Conservation (phyloP, 1,140 invertebrate genomes). For the Meloidogyne hapla region DNA sequence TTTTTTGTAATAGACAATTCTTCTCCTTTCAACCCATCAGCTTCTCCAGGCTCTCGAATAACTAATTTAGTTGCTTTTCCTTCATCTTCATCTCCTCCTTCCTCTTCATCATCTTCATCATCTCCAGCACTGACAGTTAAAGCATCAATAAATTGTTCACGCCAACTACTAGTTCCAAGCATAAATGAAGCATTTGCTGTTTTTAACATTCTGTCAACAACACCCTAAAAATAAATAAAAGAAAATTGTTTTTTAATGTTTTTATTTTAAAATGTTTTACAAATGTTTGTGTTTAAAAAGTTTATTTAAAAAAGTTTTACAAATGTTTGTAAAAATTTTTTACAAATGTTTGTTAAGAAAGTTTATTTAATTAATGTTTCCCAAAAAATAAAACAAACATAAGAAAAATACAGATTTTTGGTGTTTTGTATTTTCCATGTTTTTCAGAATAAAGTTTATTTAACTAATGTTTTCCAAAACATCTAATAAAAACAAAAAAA, state of each 20-base stretch:
- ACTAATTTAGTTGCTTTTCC: slow-evolving; percentile 42
- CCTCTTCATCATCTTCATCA: slow-evolving; percentile 65
- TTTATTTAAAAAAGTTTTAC: too few species aligned
- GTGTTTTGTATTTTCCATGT: too few species aligned
- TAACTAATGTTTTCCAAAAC: background rate
- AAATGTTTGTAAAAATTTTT: too few species aligned
- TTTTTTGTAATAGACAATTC: slow-evolving; percentile 65
- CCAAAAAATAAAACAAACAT: too few species aligned
- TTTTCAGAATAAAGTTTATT: too few species aligned
- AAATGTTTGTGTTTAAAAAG: too few species aligned
- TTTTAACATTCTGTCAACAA: slow-evolving; percentile 93
- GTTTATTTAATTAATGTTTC: too few species aligned
- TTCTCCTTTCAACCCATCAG: slow-evolving; percentile 47
- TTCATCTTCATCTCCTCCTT: slow-evolving; percentile 72
- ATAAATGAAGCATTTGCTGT: slow-evolving; percentile 88
- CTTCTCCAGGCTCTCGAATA: slow-evolving; percentile 59
- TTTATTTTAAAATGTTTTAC: too few species aligned
- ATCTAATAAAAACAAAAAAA: background rate
- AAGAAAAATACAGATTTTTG: too few species aligned
- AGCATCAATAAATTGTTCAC: slow-evolving; percentile 88
- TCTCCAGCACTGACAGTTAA: slow-evolving; percentile 37
- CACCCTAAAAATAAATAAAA: slow-evolving; percentile 77
- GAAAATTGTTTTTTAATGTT: too few species aligned
- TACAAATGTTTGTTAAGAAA: too few species aligned
- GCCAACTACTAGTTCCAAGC: slow-evolving; percentile 93